Evolutionary conservation across 1,140 invertebrate species (phyloP), one percentile per base, ranked within the genome.

Genomic region (Brachionus asplanchnoidis): DNA sequence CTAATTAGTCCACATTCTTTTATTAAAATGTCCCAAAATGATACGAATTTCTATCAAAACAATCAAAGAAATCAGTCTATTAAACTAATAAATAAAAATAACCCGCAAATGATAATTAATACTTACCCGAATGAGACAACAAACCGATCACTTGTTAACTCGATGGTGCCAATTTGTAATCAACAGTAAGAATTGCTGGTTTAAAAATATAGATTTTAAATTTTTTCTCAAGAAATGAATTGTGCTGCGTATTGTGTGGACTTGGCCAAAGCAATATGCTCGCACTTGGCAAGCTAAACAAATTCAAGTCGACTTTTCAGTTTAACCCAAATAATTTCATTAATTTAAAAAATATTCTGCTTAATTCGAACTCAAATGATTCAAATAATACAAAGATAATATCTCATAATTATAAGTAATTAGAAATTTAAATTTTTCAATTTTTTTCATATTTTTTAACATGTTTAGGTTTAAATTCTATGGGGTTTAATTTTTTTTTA

Each of bases 181-280:
- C 32, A 70, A 17, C 73, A 44, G 40, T 65, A 85, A 68, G 20
- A 60, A 82, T 44, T 36, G 14, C 11, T 56, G 14, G 44, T 20
- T 56, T 9, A 53, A 40, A 77, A 83, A 53, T 26, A 44, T 70
- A 17, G 53, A 84, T 4, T 73, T 44, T 46, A 32, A 20, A 79
- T 23, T 66, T 12, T 85, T 11, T 73, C n/a, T 84, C 85, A 89
- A 87, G 68, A 42, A 73, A 73, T 73, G 68, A 91, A 91, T 91
- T 85, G 90, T 77, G 73, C 20, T 77, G 73, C 32, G 73, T 50
- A 14, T 32, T 77, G 26, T 77, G 73, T 50, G 40, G 42, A 0
- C 26, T 77, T 14, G 20, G 11, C 3, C 44, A 77, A 50, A 50
- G 1, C 11, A 50, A 14, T 14, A 12, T 77, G 8, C 32, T 77